Base-by-base conservation (phyloP, 35 echinoderm and acorn worm species). In the Patiria miniata region DNA sequence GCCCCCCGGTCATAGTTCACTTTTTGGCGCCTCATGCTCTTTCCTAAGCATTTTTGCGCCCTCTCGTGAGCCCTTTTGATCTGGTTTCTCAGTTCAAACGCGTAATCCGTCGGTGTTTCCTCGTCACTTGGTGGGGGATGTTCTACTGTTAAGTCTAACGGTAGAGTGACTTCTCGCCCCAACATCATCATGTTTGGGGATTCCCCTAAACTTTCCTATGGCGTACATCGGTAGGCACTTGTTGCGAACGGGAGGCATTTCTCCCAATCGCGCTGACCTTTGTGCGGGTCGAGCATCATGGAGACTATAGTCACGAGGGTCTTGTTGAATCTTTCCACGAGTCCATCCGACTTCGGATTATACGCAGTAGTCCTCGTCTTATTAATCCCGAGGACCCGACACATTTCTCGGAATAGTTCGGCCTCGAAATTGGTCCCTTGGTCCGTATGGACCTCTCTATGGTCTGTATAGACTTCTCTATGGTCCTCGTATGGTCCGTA, bases 341-440 rank as follows among this genome's bases (percentile, higher is more conserved):
- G 81, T 16, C 81, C 93, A 39, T 91, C 79, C n/a, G 82, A 65
- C 39, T 80, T 33, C 22, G 85, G 93, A 37, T 87, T 77, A 40
- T 83, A 88, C n/a, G 79, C 83, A 7, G 87, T 89, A n/a, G 90
- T 89, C 2, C 87, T 51, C 15, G 94, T 97, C 53, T 97, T 93
- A n/a, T 90, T 52, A 28, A 90, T 89, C 69, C 91, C 94, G 8
- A 97, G 37, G 21, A 90, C 50, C 34, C 78, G 86, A 51, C 94
- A 93, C 78, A 89, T 52, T 79, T 90, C 87, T 12, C n/a, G 26
- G 10, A 97, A 53, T 9, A 97, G 5, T 26, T 82, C 77, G 0
- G 94, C 76, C 40, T 89, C 90, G 78, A 97, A 97, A 37, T 87
- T 93, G 58, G 59, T 80, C n/a, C 94, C 94, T 79, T 89, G 87